Conservation (phyloP, 2,797 vertebrate genomes). For the Acanthornis magna region DNA sequence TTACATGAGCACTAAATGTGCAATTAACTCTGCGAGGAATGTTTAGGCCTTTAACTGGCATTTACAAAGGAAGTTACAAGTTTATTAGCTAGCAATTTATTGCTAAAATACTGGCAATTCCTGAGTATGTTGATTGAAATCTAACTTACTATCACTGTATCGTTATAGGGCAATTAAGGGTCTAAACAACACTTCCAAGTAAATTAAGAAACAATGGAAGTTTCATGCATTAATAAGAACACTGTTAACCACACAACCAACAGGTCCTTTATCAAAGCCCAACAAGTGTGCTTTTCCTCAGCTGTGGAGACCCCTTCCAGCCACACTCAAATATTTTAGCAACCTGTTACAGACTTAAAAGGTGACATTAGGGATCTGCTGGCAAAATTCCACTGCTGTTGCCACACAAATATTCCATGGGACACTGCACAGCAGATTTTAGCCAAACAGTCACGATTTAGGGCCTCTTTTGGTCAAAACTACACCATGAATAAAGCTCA, state of each 20-base stretch:
- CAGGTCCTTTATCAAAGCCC: background rate
- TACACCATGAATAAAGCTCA: background rate
- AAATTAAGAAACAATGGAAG: slow-evolving; percentile 60
- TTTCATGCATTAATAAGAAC: slow-evolving; percentile 32
- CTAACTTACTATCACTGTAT: slow-evolving; percentile 70
- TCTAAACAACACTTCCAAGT: slow-evolving; percentile 63
- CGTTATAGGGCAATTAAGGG: slow-evolving; percentile 68
- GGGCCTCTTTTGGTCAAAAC: background rate
- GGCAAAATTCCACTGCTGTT: background rate
- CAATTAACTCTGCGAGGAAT: slow-evolving; percentile 80
- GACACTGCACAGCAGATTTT: background rate
- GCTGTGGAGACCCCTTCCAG: background rate
- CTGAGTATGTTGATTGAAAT: slow-evolving; percentile 75
- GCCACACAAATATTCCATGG: background rate
- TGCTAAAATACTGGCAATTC: slow-evolving; percentile 79
- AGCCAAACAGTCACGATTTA: background rate
- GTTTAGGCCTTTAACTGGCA: slow-evolving; percentile 81
- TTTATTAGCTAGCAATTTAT: slow-evolving; percentile 82
- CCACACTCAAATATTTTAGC: background rate
- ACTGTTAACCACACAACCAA: background rate
- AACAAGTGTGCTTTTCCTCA: slow-evolving; percentile 2
- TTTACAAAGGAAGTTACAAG: slow-evolving; percentile 79
- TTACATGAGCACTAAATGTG: slow-evolving; percentile 81
- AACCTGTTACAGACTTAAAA: background rate
- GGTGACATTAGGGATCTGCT: background rate